Base-by-base conservation (phyloP, 1,140 invertebrate genomes). In the Mesaphorura yosii region DNA sequence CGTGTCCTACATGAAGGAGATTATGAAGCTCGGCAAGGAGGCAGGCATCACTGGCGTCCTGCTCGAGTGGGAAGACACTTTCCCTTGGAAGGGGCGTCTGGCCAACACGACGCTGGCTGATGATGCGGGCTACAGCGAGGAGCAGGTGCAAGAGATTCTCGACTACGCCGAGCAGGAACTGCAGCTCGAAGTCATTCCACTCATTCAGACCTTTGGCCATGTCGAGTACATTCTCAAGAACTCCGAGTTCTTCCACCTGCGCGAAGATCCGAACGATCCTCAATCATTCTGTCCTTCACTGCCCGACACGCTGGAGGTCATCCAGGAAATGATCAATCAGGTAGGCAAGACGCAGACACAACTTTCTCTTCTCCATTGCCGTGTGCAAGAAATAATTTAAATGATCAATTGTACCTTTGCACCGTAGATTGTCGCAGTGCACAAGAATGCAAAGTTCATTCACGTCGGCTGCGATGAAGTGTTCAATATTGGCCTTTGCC, bases 61-160 rank as follows among this genome's bases (percentile, higher is more conserved):
- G 1, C 70, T 95, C 48, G 94, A 98, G 69, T 98, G 95, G 73
- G 94, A 98, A 72, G 94, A 98, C 64, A 95, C 93, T 86, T 98
- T 97, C 70, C 93, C 93, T 0, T 97, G 85, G 69, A 73, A 71
- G 22, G 86, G 80, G 1, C 67, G 70, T 0, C 67, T 97, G 3
- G 69, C 70, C 7, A 59, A 51, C 50, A 26, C 55, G n/a, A 68
- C 73, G 1, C 69, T 93, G 6, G 73, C 78, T 1, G 82, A 88
- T 3, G 82, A 88, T 2, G 87, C 92, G 73, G 79, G 80, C 46
- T 97, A 95, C 66, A 78, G 75, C 0, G 73, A 69, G 60, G 66
- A 72, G 29, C 81, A 92, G 59, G 78, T 93, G 1, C 61, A 64
- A 15, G 72, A 74, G 17, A 77, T 91, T 51, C 66, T 82, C 34